phyloP scores from a whole-genome alignment of 2,888 invertebrate genomes.

The Danaus chrysippus region DNA sequence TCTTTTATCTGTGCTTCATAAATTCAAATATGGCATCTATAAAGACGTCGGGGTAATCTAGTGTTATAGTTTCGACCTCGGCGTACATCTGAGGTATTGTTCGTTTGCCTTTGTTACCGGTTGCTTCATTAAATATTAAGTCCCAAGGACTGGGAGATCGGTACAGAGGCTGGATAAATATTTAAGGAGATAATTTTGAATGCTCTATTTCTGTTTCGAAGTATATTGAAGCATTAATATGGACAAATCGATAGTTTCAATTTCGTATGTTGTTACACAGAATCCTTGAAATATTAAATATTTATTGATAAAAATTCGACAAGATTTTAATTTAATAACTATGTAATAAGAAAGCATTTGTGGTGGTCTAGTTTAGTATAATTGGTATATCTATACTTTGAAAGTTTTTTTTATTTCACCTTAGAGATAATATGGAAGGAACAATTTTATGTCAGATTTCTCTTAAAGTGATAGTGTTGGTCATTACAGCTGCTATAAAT shows the following conservation, averaged over 20 bases:
- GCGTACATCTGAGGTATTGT: slow-evolving; percentile 19
- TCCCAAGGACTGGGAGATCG: slow-evolving; percentile 27
- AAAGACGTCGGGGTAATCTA: slow-evolving; percentile 6
- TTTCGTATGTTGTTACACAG: neutral
- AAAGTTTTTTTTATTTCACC: too few relatives aligned
- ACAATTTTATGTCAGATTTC: too few relatives aligned
- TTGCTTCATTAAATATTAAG: slow-evolving; percentile 33
- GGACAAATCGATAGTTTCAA: neutral
- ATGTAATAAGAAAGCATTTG: too few relatives aligned
- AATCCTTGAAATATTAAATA: too few relatives aligned
- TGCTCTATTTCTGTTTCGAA: slow-evolving; percentile 11
- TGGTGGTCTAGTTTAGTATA: too few relatives aligned
- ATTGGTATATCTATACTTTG: too few relatives aligned
- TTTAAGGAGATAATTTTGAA: slow-evolving; percentile 25
- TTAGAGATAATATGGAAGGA: too few relatives aligned
- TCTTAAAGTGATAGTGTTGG: too few relatives aligned
- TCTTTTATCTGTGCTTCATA: neutral
- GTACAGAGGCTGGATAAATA: slow-evolving; percentile 26
- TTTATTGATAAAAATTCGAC: too few relatives aligned
- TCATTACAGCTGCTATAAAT: too few relatives aligned
- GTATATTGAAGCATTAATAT: slow-evolving; percentile 7
- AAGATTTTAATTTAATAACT: too few relatives aligned
- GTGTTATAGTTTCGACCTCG: slow-evolving; percentile 6
- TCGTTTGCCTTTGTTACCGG: slow-evolving; percentile 26
- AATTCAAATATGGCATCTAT: slow-evolving; percentile 1